Evolutionary conservation across 1,140 invertebrate genomes (phyloP), one percentile per base, ranked within the genome.

Genomic region (Linepithema humile): DNA sequence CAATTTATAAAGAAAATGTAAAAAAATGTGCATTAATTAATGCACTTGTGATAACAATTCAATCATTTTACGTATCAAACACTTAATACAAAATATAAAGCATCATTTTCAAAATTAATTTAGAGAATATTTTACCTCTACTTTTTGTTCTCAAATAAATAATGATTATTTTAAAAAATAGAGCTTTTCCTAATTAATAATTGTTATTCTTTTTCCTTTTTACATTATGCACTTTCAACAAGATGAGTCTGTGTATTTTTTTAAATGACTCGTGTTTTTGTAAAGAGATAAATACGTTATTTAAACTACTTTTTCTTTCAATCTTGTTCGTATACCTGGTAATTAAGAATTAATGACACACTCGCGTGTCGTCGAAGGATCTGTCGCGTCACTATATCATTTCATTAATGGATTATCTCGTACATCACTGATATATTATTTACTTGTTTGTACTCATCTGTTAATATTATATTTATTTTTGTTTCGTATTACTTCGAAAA

Each of bases 341-440:
- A 38, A 62, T n/a, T 62, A 38, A 38, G 12, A 20, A 62, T 35
- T 62, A 62, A 62, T n/a, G 15, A 20, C 38, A 26, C 32, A 62
- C 6, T 35, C 15, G 29, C 15, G 17, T 20, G n/a, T 38, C 15
- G 26, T 62, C 35, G 7, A 20, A 62, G 4, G 3, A 62, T 38
- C 38, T 38, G 29, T 26, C n/a, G 35, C 20, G n/a, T n/a, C 38
- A 45, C 10, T 29, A 15, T 62, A 45, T 32, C 26, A 5, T 35
- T 6, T 43, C 10, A 45, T 2, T 57, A 6, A 26, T n/a, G 17
- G 17, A 35, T 6, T 62, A 7, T 20, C 38, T 60, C 35, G 32
- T 20, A 26, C 12, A 75, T 75, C 38, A 6, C 15, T 45, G 60
- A 50, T 77, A 77, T 62, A 62, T 75, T 75, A 77, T 62, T 75